Base-by-base conservation (phyloP, 2,797 vertebrate genomes). In the Melanogrammus aeglefinus region DNA sequence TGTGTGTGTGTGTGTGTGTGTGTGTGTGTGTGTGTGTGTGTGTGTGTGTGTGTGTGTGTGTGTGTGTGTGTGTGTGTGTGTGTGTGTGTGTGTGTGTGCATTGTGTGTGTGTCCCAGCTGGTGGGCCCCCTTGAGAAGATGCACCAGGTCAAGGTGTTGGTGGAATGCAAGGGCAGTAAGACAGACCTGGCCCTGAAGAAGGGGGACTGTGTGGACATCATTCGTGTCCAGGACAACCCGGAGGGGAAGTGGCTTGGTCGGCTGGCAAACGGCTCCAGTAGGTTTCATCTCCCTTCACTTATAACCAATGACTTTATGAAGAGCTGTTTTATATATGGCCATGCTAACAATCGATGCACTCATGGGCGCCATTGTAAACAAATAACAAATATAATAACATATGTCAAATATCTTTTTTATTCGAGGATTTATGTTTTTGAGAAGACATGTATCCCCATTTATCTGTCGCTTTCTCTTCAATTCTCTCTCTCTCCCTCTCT, bases 241-340 rank as follows among this genome's bases (percentile, higher is more conserved):
- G 96, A 97, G 85, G 97, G 96, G 7, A 96, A 95, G 75, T 99
- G 97, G 97, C 76, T 99, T 83, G 97, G 94, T 74, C 94, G 95
- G 77, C 91, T 89, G 0, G 77, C 86, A 75, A 95, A 95, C 51
- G 96, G 95, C 75, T 90, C 90, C 74, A 96, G 97, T 99, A 86
- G 7, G 87, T 85, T 14, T 24, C 36, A 8, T 38, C 12, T 21
- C 36, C 44, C 21, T 72, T 24, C 51, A 78, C 10, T 24, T n/a
- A 1, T 44, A 7, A 1, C 21, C 16, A 3, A 9, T 36, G 63
- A 9, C 51, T 69, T 39, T n/a, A 12, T 21, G 18, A 7, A 57
- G 16, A 57, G 47, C 18, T n/a, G 18, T 63, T n/a, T 63, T n/a
- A 63, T 63, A 51, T 51, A 21, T 6, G 16, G 47, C 47, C 47